Conservation (phyloP, 1,140 invertebrate species). For the Heliothis subflexa region DNA sequence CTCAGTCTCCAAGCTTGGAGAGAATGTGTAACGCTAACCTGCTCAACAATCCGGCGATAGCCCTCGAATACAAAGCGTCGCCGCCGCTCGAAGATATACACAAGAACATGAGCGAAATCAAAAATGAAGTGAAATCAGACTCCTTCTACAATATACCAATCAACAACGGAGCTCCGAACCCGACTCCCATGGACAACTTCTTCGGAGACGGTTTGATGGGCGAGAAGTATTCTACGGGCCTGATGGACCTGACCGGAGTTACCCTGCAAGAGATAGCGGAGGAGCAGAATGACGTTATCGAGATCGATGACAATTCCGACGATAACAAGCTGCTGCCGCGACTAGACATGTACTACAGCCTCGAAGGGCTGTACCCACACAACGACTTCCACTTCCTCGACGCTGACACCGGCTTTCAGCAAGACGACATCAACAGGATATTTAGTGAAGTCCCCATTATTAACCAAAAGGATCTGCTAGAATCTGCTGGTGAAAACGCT, state of each 20-base stretch:
- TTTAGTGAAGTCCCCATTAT: conserved; percentile 71
- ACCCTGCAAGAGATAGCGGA: conserved; percentile 68
- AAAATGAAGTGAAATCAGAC: conserved; percentile 82
- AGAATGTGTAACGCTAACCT: conserved; percentile 80
- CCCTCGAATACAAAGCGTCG: conserved; percentile 78
- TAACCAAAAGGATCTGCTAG: conserved; percentile 69
- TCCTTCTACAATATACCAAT: conserved; percentile 75
- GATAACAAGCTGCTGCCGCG: conserved; percentile 80
- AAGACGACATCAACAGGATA: conserved; percentile 77
- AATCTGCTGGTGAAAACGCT: conserved; percentile 56
- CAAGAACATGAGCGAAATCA: conserved; percentile 82
- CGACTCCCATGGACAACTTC: conserved; percentile 73
- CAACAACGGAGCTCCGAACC: conserved; percentile 64
- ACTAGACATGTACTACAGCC: conserved; percentile 80
- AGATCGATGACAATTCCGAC: conserved; percentile 83
- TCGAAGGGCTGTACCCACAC: conserved; percentile 80
- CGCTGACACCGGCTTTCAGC: conserved; percentile 67
- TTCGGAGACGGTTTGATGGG: conserved; percentile 80
- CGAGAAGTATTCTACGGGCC: conserved; percentile 72
- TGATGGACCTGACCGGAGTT: conserved; percentile 73
- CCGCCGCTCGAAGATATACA: conserved; percentile 80
- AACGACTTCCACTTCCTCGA: conserved; percentile 83
- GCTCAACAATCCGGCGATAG: conserved; percentile 70
- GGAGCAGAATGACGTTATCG: conserved; percentile 78
- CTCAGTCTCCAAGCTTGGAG: conserved; percentile 78